These are phyloP conservation scores for Bombus sylvicola DNA, from an alignment of 1,140 invertebrate species.

Conservation along the genomic window DNA sequence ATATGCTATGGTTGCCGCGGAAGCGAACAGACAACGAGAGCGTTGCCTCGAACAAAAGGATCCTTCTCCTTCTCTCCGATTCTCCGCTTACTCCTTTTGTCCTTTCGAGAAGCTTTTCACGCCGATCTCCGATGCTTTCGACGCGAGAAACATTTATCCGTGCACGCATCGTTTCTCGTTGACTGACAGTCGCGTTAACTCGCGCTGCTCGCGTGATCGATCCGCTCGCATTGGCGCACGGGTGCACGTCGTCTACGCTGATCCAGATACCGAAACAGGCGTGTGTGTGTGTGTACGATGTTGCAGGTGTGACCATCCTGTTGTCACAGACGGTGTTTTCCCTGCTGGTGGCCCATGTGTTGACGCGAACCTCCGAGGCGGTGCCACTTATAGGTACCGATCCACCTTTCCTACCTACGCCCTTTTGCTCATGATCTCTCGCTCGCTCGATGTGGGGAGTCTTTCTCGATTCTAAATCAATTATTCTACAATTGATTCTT, in stretches of 20 bases:
- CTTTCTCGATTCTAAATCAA: not conserved
- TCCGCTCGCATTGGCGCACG: constrained; percentile 47
- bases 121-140: not conserved
- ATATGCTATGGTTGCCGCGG: constrained; percentile 6
- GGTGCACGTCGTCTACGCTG: constrained; percentile 74
- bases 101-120: constrained; percentile 20
- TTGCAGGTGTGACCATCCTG: constrained; percentile 99
- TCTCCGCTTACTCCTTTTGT: not conserved
- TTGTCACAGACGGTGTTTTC: constrained; percentile 99
- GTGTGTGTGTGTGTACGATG: constrained; percentile 82
- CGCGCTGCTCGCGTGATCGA: not conserved
- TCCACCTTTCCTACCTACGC: constrained; percentile 60
- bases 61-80: not conserved
- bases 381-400: constrained; percentile 97
- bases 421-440: constrained; percentile 13
- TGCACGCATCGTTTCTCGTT: not conserved
- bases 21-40: constrained; percentile 15
- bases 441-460: constrained; percentile 26
- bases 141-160: constrained; percentile 13
- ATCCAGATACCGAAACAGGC: constrained; percentile 63
- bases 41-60: constrained; percentile 45
- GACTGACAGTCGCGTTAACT: not conserved
- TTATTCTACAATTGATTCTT: not conserved
- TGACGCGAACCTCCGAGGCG: constrained; percentile 98
- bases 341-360: constrained; percentile 97